Conservation (phyloP, 2,888 invertebrate genomes). For the Ichneumoninae sp. region DNA sequence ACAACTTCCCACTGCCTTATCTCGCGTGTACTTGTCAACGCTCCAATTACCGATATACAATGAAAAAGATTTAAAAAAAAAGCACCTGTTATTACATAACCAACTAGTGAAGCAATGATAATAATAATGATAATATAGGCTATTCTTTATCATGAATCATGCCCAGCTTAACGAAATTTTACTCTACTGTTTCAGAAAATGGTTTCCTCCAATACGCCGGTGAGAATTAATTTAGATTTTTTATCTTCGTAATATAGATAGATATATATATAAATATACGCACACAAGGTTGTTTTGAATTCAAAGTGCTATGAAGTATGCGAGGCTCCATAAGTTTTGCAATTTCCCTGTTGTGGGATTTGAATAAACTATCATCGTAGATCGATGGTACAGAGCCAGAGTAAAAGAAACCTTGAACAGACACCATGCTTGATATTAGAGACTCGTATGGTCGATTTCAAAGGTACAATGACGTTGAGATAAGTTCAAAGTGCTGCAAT, state of each 20-base stretch:
- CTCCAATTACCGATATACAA: background rate
- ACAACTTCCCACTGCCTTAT: background rate
- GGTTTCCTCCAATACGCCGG: constrained; percentile 83
- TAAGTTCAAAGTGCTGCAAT: background rate
- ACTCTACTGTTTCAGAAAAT: constrained; percentile 79
- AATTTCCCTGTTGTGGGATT: constrained; percentile 66
- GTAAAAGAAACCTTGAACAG: constrained; percentile 78
- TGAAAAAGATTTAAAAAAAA: constrained; percentile 41
- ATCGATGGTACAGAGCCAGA: constrained; percentile 75
- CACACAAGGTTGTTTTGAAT: background rate
- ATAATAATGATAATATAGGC: constrained; percentile 58
- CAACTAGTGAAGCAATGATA: constrained; percentile 19
- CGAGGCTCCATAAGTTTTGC: constrained; percentile 70
- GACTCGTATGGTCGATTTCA: constrained; percentile 78
- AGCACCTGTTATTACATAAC: constrained; percentile 68
- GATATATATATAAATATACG: background rate
- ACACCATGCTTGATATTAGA: constrained; percentile 77
- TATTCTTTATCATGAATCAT: constrained; percentile 25
- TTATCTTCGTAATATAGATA: background rate
- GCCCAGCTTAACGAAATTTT: background rate
- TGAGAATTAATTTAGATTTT: constrained; percentile 72
- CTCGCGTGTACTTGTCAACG: background rate
- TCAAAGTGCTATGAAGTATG: too few relatives aligned
- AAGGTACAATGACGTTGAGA: constrained; percentile 71
- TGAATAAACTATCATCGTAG: constrained; percentile 50